Evolutionary conservation across 2,113 vertebrate genomes (phyloP), one percentile per base, ranked within the genome.

Genomic region (Corydoras sp.): DNA sequence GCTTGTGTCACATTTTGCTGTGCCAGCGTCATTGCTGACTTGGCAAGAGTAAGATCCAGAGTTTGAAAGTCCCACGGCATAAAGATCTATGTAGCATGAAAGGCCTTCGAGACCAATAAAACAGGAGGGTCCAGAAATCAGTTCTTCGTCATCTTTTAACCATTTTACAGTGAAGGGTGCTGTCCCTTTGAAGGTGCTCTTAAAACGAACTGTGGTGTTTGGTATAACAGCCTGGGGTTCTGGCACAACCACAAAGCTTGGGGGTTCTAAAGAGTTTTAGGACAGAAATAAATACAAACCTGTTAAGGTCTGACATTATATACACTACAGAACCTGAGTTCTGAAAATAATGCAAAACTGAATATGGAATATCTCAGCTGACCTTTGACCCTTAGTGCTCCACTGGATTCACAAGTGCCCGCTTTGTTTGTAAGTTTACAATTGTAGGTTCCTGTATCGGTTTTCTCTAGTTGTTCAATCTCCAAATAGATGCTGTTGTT

Each of bases 11-110:
- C 93, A 96, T 91, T 92, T 94, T 58, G 90, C 90, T 72, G 93
- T 94, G 85, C 96, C 97, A 88, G 96, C 97, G 0, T 95, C 94
- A 58, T 98, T 99, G 87, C 91, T 93, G 90, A 99, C 83, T 60
- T 98, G 95, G 79, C 97, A 98, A 84, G 92, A 92, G 81, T 98
- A 99, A 56, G 87, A 83, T 81, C 96, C 97, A 67, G 90, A 93
- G 81, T 91, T 93, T 72, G 89, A 85, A 69, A 91, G 68, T 79
- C 91, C 92, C 85, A 97, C 93, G 5, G 94, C 92, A 77, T 90
- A 95, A 68, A 99, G 94, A 80, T 94, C 96, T 90, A 98, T 91
- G 87, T 95, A 97, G 78, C 83, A 93, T 54, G 92, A 85, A 70
- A 88, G 89, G 43, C 92, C 93, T 80, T 99, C 97, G 75, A 92